Evolutionary conservation across 2,113 vertebrate genomes (phyloP).

Genomic region (Sturnus vulgaris): DNA sequence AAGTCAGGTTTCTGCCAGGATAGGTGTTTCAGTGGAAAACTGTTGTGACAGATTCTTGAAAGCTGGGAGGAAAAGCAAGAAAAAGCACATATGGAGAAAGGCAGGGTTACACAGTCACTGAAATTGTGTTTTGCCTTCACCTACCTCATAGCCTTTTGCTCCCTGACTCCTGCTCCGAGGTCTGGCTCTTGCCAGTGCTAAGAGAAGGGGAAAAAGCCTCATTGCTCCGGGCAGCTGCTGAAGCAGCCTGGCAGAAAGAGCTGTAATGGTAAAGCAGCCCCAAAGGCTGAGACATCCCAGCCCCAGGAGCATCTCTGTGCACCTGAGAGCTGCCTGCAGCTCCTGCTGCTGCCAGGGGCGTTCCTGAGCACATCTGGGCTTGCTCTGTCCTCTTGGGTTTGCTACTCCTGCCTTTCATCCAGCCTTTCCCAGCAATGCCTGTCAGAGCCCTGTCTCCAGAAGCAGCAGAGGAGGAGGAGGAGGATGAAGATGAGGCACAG

Average conservation of each 20-base stretch:
- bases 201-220: neutral
- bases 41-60: neutral
- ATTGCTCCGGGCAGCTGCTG: neutral
- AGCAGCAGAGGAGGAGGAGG: neutral
- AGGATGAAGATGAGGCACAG: neutral
- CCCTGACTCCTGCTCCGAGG: neutral
- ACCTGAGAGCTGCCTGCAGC: neutral
- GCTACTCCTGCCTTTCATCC: neutral
- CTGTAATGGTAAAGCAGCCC: neutral
- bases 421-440: neutral
- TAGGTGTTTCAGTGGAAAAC: neutral
- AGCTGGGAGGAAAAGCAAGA: neutral
- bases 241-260: neutral
- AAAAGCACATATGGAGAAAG: neutral
- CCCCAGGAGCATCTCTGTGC: neutral
- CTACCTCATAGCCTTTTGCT: rapidly evolving
- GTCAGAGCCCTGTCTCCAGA: neutral
- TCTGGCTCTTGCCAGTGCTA: neutral
- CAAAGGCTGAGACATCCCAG: neutral
- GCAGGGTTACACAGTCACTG: neutral
- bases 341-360: neutral
- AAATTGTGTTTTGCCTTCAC: neutral
- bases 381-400: neutral
- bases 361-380: neutral
- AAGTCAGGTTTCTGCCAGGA: neutral